Conservation (phyloP, 2,888 invertebrate species). For the Acanthopleura granulata region DNA sequence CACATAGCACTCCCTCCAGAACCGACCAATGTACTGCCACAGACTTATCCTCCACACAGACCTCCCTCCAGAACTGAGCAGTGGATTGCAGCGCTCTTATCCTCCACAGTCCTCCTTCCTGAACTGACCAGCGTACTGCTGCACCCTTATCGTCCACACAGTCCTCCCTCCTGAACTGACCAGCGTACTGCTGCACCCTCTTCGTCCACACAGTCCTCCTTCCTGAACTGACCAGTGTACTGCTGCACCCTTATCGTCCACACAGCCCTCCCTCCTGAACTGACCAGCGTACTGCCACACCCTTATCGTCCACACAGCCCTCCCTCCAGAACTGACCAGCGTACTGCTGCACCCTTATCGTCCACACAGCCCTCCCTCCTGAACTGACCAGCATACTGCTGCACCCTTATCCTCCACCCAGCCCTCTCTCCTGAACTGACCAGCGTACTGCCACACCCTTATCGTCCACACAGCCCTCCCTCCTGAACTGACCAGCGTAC, state of each 20-base stretch:
- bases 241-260: too few relatives aligned
- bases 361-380: neutral
- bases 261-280: neutral
- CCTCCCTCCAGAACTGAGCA: too few relatives aligned
- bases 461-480: neutral
- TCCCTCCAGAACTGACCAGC: neutral
- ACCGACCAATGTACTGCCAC: neutral
- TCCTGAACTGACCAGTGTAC: too few relatives aligned
- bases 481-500: slow-evolving; percentile 66
- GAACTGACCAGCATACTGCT: neutral
- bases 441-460: neutral
- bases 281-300: too few relatives aligned
- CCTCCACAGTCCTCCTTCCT: too few relatives aligned
- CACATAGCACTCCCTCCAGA: too few relatives aligned
- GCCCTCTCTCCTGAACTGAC: too few relatives aligned
- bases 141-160: too few relatives aligned
- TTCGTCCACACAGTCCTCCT: slow-evolving; percentile 47
- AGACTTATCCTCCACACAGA: neutral
- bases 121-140: too few relatives aligned
- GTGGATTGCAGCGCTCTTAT: too few relatives aligned
- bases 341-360: neutral
- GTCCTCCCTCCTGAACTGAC: slow-evolving; percentile 57
- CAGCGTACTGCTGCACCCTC: slow-evolving; percentile 73
- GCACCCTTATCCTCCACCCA: too few relatives aligned
- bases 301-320: neutral